Base-by-base conservation (phyloP, 2,113 vertebrate genomes). In the Rattus rattus region DNA sequence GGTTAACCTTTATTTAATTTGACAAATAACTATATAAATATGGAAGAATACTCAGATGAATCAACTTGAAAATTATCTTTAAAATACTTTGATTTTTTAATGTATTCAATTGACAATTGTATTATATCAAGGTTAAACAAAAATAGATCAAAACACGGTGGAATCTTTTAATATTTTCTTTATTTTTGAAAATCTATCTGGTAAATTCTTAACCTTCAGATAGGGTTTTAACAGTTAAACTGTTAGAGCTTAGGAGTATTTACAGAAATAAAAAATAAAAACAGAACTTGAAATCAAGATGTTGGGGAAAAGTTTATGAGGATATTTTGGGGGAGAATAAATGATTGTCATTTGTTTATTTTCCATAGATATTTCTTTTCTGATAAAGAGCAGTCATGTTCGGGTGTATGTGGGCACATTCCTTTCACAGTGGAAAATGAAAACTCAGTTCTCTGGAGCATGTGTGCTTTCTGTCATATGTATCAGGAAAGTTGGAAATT, bases 401-500 rank as follows among this genome's bases (percentile, higher is more conserved):
- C 39, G 28, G 87, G 63, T 61, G 5, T 5, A 9, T 54, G 8
- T 33, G 43, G 1, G 70, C 49, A 49, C 36, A 81, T 3, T 12
- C 36, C 2, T 28, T n/a, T 91, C 36, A 65, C 7, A 89, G 70
- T 80, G 94, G 19, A 95, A 81, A 94, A 89, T 75, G 94, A 95
- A 67, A 84, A 80, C 69, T 89, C 6, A 89, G 89, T 88, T 95
- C 30, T 92, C 80, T 90, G 67, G 54, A 95, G n/a, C 93, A 85
- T 88, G 65, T 93, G 90, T 91, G 8, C 22, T 95, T 67, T 59
- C 79, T 97, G 97, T 97, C 90, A 95, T 85, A 92, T 19, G 19
- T 88, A 94, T 95, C 76, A 90, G 97, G 76, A 97, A 96, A 92
- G 5, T 70, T 97, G 92, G 80, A 61, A 95, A 91, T 87, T 75